Base-by-base conservation (phyloP, 2,113 vertebrate genomes). In the Carlito syrichta region DNA sequence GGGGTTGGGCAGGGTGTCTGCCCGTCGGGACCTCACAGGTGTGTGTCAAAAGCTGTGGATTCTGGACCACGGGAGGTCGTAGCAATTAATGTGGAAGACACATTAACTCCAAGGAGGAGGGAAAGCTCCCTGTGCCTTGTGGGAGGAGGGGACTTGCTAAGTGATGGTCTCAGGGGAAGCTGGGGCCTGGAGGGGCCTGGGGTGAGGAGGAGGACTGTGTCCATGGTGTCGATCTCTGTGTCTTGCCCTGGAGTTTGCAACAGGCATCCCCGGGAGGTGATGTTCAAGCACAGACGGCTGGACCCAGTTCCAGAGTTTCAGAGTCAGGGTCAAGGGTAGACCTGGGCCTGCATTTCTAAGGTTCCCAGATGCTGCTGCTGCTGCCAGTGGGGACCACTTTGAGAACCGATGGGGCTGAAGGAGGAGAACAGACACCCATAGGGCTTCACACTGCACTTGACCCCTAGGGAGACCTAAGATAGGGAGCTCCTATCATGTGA, bases 211-310 rank as follows among this genome's bases (percentile, higher is more conserved):
- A 40, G 19, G 56, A 19, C 2, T 35, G 27, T 1, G 23, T 14
- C 1, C 7, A 14, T 2, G 12, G 14, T 1, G 25, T 0, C 35
- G 32, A 9, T 48, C 74, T 45, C 19, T 20, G 76, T 35, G 14
- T 48, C 58, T 69, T 30, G 0, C 0, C 6, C 48, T 17, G 13
- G 35, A 43, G 50, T 32, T 25, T 32, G 45, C n/a, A n/a, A 2
- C 52, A 13, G 14, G 35, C 63, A 23, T 17, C 56, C 1, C 13
- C 5, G 2, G 45, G 10, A 71, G 60, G 9, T 0, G 40, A 52
- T 19, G n/a, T 60, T 32, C 35, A 14, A 13, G 11, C 6, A 1
- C 9, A 12, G 27, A 17, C 2, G 0, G 6, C 17, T 3, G 35
- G 27, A 6, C 7, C 71, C 32, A 30, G 8, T 6, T 25, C n/a